Evolutionary conservation across 2,888 invertebrate genomes (phyloP).

Genomic region (Pomacea canaliculata): DNA sequence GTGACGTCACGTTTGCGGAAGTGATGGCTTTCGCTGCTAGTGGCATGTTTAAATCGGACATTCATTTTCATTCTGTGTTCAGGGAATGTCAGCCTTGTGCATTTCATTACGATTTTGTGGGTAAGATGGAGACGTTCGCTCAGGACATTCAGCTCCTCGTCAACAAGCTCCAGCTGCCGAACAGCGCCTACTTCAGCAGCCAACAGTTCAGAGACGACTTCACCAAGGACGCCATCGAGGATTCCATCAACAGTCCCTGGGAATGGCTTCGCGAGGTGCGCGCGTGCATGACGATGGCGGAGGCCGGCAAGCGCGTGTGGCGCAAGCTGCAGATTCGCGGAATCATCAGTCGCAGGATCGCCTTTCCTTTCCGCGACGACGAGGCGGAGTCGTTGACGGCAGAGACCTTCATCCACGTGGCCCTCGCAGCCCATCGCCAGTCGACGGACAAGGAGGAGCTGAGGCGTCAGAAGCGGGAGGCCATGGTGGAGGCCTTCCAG

Average conservation of each 20-base stretch:
- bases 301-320: slow-evolving; percentile 32
- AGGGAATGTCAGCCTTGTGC: slow-evolving; percentile 35
- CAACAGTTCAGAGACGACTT: slow-evolving; percentile 12
- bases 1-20: slow-evolving; percentile 28
- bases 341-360: slow-evolving; percentile 21
- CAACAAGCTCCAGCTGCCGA: slow-evolving; percentile 23
- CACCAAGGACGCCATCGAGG: slow-evolving; percentile 27
- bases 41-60: slow-evolving; percentile 21
- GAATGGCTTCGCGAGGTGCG: slow-evolving; percentile 21
- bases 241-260: slow-evolving; percentile 26
- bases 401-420: slow-evolving; percentile 11
- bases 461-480: slow-evolving; percentile 26
- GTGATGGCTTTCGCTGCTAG: slow-evolving; percentile 16
- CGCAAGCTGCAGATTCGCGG: slow-evolving; percentile 36
- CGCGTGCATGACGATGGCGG: slow-evolving; percentile 26
- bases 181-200: neutral
- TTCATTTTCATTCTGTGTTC: slow-evolving; percentile 33
- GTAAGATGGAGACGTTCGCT: slow-evolving; percentile 35
- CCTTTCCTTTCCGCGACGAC: slow-evolving; percentile 20
- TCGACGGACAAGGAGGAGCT: slow-evolving; percentile 21
- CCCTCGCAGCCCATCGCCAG: slow-evolving; percentile 1
- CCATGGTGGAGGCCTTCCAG: slow-evolving; percentile 25
- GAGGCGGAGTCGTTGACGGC: slow-evolving; percentile 17
- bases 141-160: slow-evolving; percentile 32
- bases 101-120: slow-evolving; percentile 36